Percentiles rank a stretch among this genome's conserved stretches.
Conservation (phyloP, 1,140 invertebrate genomes). For the Hermetia illucens region DNA sequence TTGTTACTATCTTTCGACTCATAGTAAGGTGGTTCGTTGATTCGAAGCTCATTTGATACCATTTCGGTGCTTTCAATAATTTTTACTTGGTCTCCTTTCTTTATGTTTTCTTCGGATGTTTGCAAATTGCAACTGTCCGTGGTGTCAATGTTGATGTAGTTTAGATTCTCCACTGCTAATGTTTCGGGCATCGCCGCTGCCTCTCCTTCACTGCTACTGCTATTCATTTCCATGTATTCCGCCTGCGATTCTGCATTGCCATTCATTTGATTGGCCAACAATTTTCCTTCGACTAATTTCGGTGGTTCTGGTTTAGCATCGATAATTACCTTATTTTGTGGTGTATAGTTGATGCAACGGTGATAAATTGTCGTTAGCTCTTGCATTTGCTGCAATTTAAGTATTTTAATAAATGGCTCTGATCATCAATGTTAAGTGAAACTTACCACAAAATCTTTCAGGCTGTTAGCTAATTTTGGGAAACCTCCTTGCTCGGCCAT, state of each 20-base stretch:
- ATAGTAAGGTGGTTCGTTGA: slow-evolving; percentile 28
- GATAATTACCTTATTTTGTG: slow-evolving; percentile 9
- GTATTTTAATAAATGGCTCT: slow-evolving; percentile 2
- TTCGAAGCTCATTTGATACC: slow-evolving; percentile 25
- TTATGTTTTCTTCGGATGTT: slow-evolving; percentile 11
- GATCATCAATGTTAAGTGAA: neutral
- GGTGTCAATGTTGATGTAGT: slow-evolving; percentile 27
- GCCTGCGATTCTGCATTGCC: slow-evolving; percentile 3
- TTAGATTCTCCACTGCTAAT: slow-evolving; percentile 26
- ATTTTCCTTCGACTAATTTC: slow-evolving; percentile 8
- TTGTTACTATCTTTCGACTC: slow-evolving; percentile 25
- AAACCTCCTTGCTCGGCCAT: slow-evolving; percentile 60
- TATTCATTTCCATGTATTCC: slow-evolving; percentile 31
- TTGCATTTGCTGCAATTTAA: slow-evolving; percentile 44
- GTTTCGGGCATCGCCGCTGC: slow-evolving; percentile 20
- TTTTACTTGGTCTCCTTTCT: slow-evolving; percentile 8
- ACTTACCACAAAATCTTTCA: slow-evolving; percentile 59
- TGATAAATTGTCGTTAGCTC: slow-evolving; percentile 71
- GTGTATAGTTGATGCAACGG: slow-evolving; percentile 40
- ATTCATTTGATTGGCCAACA: neutral
- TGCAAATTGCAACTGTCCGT: slow-evolving; percentile 23
- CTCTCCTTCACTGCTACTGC: slow-evolving; percentile 24
- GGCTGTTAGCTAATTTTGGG: slow-evolving; percentile 49
- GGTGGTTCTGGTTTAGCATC: slow-evolving; percentile 16
- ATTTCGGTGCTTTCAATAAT: slow-evolving; percentile 16